Evolutionary conservation across 2,797 vertebrate genomes (phyloP), one percentile per base, ranked within the genome.

Genomic region (Schizopygopsis malacanthus): DNA sequence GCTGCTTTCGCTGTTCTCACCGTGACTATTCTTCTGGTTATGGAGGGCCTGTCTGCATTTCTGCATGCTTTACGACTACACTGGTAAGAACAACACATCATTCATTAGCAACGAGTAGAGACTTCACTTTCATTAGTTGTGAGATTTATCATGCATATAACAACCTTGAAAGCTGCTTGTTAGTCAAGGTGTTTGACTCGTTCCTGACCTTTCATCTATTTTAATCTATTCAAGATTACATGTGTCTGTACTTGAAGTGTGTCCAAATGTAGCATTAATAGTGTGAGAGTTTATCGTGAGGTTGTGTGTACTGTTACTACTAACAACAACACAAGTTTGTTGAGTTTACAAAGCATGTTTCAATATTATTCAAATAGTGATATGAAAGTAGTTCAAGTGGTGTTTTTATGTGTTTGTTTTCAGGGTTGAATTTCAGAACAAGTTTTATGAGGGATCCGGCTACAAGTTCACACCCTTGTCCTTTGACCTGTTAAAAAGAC

Each of bases 351-450:
- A 59, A 59, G 33, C 20, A 16, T 59, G 52, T 41, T 78, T 41
- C 41, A 78, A 15, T n/a, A 59, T 78, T 9, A 78, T 9, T 41
- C 15, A 9, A 41, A 37, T 16, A 22, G 71, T n/a, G 75, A 78
- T 41, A 41, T 41, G 37, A n/a, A 59, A 41, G 52, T 59, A 41
- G 54, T 65, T 33, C 28, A 45, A 47, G 18, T 47, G 3, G 33
- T 4, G 7, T 37, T 59, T 37, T 79, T 67, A 43, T 79, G 43
- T 80, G 25, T 72, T 85, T 65, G 83, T 77, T 89, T 86, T 67
- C 72, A 91, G 90, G 91, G 89, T 90, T 80, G 90, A 92, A 86
- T 92, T 92, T 88, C 90, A 92, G 76, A 92, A 91, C 88, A 92
- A 91, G 79, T 92, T 92, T 88, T 91, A 92, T 70, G 88, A 91